phyloP scores from a whole-genome alignment of 2,797 vertebrate species.

The Myotis pilosus region DNA sequence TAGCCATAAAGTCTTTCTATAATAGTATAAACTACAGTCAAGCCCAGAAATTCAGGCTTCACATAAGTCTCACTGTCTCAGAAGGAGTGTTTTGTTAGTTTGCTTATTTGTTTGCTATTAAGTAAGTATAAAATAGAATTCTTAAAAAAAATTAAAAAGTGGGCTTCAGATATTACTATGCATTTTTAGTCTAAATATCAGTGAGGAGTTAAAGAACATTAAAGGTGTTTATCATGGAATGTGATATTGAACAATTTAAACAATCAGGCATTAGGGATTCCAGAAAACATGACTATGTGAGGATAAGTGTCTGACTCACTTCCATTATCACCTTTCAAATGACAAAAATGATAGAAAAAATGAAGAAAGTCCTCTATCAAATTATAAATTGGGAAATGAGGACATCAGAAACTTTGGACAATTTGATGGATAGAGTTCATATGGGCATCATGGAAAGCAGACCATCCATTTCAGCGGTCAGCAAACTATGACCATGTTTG shows the following conservation, averaged over 20 bases:
- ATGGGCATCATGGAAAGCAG: not conserved
- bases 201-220: not conserved
- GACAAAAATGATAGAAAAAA: conserved; percentile 24
- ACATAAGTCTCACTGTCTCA: not conserved
- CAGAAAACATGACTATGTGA: conserved; percentile 8
- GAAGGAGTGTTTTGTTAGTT: not conserved
- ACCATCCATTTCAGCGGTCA: not conserved
- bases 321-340: not conserved
- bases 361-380: not conserved
- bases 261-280: not conserved
- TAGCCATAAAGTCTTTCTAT: conserved; percentile 10
- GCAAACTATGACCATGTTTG: not conserved
- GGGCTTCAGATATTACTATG: not conserved
- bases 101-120: conserved; percentile 4
- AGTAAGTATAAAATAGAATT: not conserved
- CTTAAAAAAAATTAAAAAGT: conserved; percentile 42
- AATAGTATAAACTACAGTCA: not conserved
- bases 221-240: conserved; percentile 27
- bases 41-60: conserved; percentile 37
- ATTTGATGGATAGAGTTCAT: not conserved
- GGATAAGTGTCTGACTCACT: not conserved
- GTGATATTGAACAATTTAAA: conserved; percentile 2
- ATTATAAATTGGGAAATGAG: not conserved
- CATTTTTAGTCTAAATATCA: conserved; percentile 31
- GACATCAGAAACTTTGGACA: not conserved